Evolutionary conservation across 2,888 invertebrate species (phyloP).

Genomic region (Phaedon cochleariae): DNA sequence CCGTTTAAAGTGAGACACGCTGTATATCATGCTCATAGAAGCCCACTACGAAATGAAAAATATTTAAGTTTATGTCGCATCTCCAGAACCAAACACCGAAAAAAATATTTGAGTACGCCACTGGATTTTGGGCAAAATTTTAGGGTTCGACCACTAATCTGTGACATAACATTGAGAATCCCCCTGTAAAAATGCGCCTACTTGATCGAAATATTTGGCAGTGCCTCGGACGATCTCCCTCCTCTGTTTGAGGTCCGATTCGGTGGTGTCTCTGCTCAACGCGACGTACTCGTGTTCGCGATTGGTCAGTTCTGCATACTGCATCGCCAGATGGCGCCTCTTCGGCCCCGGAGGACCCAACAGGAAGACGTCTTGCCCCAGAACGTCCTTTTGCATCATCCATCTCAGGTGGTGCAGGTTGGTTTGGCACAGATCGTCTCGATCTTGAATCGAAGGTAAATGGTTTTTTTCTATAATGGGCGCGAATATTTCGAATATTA

Average conservation of each 20-base stretch:
- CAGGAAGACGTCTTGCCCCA: conserved; percentile 95
- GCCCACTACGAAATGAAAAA: too few relatives aligned
- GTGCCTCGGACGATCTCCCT: conserved; percentile 89
- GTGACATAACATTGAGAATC: too few relatives aligned
- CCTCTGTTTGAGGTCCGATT: conserved; percentile 95
- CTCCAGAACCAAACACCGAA: too few relatives aligned
- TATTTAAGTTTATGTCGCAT: too few relatives aligned
- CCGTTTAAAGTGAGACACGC: too few relatives aligned
- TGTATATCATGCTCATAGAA: too few relatives aligned
- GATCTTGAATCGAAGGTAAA: too few relatives aligned
- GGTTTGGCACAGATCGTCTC: conserved; percentile 73
- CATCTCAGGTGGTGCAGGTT: conserved; percentile 85
- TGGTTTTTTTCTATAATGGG: too few relatives aligned
- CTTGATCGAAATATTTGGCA: conserved; percentile 93
- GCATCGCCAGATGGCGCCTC: conserved; percentile 83
- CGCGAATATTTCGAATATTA: background rate
- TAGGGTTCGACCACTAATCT: too few relatives aligned
- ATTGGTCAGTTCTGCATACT: conserved; percentile 87
- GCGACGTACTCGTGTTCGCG: conserved; percentile 94
- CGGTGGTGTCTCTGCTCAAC: conserved; percentile 94
- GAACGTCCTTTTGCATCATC: conserved; percentile 94
- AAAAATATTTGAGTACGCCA: too few relatives aligned
- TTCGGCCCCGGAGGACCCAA: conserved; percentile 90
- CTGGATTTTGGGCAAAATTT: too few relatives aligned
- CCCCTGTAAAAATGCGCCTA: conserved; percentile 50